Conservation (phyloP, 2,797 vertebrate genomes). For the Acomys russatus region DNA sequence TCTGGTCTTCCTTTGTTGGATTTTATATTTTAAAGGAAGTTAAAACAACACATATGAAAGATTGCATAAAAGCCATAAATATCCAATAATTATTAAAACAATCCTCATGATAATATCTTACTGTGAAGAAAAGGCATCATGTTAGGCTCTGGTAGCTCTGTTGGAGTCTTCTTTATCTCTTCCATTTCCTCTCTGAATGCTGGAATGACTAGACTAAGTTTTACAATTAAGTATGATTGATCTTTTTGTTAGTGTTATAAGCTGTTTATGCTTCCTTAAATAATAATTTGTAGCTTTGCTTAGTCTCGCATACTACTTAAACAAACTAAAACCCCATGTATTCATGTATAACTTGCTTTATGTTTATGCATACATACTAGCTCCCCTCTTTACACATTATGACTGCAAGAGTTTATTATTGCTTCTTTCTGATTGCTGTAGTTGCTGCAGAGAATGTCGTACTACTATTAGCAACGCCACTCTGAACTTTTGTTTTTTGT, state of each 20-base stretch:
- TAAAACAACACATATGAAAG: neutral
- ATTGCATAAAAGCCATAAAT: neutral
- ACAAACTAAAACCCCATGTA: neutral
- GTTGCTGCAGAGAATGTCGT: neutral
- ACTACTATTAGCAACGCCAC: neutral
- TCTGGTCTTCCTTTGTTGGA: neutral
- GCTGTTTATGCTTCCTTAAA: neutral
- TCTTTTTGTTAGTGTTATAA: neutral
- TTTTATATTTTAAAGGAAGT: neutral
- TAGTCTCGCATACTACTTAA: neutral
- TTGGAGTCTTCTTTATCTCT: neutral
- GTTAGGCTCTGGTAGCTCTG: neutral
- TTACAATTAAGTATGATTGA: neutral
- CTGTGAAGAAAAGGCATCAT: neutral
- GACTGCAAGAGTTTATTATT: neutral
- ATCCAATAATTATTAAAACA: neutral
- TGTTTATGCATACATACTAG: neutral
- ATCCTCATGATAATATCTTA: neutral
- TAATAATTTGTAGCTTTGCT: neutral
- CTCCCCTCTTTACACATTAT: neutral
- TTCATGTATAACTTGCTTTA: neutral
- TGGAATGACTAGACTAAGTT: neutral
- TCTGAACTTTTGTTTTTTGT: neutral
- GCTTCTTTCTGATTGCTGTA: neutral
- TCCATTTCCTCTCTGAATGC: neutral